A percentile compares a stretch with the other conserved stretches of the same genome.
Conservation (phyloP, 2,113 vertebrate species). For the Psammodynastes pulverulentus region DNA sequence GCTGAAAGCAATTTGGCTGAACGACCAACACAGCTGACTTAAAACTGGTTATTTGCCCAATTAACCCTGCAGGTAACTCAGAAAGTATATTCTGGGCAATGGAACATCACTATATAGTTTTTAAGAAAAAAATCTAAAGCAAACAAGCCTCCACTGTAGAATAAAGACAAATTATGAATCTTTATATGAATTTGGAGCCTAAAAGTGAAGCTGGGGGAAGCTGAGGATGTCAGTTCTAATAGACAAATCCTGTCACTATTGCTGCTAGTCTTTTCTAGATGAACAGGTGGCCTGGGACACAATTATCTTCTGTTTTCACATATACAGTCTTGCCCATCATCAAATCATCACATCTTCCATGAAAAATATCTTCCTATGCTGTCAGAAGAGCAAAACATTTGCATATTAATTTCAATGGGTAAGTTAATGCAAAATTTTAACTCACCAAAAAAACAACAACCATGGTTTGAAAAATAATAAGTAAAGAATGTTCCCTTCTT, state of each 20-base stretch:
- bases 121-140: background rate
- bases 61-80: background rate
- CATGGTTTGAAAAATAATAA: slow-evolving; percentile 57
- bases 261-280: background rate
- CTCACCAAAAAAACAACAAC: slow-evolving; percentile 58
- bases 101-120: background rate
- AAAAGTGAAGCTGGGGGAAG: background rate
- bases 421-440: slow-evolving; percentile 72
- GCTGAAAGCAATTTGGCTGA: background rate
- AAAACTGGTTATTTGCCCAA: background rate
- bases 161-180: background rate
- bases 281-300: background rate
- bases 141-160: background rate
- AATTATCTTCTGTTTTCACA: slow-evolving; percentile 20
- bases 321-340: slow-evolving; percentile 25
- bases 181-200: background rate
- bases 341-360: slow-evolving; percentile 39
- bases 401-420: slow-evolving; percentile 78
- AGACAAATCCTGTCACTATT: background rate
- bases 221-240: background rate
- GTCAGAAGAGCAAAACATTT: slow-evolving; percentile 66
- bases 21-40: background rate
- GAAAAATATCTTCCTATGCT: slow-evolving; percentile 62
- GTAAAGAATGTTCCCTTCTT: slow-evolving; percentile 35
- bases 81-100: background rate